These are phyloP conservation scores for Heliornis fulica DNA, from an alignment of 2,113 vertebrate genomes.

Conservation along the genomic window DNA sequence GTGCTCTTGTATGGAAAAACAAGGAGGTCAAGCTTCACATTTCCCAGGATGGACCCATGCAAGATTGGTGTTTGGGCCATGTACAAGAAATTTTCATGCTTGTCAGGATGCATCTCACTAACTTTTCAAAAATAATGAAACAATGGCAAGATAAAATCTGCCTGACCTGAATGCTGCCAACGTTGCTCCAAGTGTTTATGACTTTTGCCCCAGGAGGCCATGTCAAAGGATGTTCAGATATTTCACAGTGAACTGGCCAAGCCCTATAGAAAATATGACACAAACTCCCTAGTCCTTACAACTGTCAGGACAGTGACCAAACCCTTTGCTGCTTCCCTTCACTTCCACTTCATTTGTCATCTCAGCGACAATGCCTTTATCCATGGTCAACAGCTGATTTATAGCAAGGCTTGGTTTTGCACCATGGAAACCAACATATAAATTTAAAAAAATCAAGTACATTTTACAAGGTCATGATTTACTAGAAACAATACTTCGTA, in stretches of 20 bases:
- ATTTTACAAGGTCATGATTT: background rate
- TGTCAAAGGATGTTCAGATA: background rate
- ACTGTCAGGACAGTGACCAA: background rate
- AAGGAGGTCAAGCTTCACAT: background rate
- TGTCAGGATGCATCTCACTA: background rate
- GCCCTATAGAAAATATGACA: background rate
- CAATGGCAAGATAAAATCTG: background rate
- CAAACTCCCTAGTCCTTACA: background rate
- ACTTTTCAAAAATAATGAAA: background rate
- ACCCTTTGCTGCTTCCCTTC: background rate
- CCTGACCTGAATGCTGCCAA: background rate
- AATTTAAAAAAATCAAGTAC: background rate
- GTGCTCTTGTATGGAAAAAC: background rate
- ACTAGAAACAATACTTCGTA: background rate
- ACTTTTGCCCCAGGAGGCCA: background rate
- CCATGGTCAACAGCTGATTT: background rate
- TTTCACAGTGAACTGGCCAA: background rate
- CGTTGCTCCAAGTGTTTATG: background rate
- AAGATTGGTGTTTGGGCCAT: background rate
- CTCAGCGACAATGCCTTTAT: fast-evolving
- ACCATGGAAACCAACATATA: background rate
- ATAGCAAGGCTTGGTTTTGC: background rate
- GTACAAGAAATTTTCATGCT: background rate
- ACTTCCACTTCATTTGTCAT: background rate
- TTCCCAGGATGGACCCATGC: background rate